phyloP scores from a whole-genome alignment of 2,113 vertebrate genomes.

The Arizona elegans region DNA sequence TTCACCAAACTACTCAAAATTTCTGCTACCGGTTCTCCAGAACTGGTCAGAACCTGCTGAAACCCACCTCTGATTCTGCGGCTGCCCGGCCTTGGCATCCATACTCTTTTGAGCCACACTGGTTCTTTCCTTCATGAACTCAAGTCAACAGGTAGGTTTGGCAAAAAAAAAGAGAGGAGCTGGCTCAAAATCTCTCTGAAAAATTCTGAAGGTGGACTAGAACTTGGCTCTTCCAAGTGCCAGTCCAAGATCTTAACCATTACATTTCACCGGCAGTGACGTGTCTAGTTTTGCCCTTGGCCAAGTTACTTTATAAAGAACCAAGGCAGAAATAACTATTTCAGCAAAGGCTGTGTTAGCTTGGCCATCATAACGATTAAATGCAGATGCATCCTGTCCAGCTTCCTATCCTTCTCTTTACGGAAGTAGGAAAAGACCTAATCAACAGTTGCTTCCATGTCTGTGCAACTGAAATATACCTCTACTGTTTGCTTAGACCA shows the following conservation, averaged over 20 bases:
- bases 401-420: not conserved
- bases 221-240: not conserved
- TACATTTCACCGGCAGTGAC: not conserved
- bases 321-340: not conserved
- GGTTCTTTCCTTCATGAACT: not conserved
- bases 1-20: too few relatives aligned
- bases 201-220: not conserved
- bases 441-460: not conserved
- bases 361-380: not conserved
- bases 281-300: not conserved
- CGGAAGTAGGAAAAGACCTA: slow-evolving; percentile 4
- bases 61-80: not conserved
- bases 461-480: not conserved
- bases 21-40: too few relatives aligned
- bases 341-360: not conserved
- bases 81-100: not conserved
- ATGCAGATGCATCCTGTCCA: slow-evolving; percentile 13
- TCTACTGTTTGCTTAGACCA: not conserved
- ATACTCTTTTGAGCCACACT: not conserved
- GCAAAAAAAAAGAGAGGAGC: not conserved
- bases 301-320: not conserved
- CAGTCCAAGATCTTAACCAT: not conserved
- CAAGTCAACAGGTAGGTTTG: not conserved
- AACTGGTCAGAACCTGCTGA: too few relatives aligned
- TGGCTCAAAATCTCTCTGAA: not conserved